Evolutionary conservation across 1,140 invertebrate genomes (phyloP), one percentile per base, ranked within the genome.

Genomic region (Callitettix versicolor): DNA sequence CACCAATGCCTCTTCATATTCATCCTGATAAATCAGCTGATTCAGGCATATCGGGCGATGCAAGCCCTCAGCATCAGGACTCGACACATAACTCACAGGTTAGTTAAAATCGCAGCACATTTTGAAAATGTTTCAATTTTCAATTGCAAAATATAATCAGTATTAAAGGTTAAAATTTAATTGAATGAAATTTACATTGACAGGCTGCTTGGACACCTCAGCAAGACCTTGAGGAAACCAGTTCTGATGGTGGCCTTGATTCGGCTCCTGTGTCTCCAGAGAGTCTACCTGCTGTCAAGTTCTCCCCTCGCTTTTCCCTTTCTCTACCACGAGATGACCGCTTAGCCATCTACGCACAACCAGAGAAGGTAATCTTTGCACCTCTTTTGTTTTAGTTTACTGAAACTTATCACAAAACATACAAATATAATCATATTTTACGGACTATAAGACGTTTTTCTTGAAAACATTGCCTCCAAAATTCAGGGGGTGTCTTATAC

Each of bases 31-130:
- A 84, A 64, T 85, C 83, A 1, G 85, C 82, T 0, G 86, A 90
- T 67, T 88, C 84, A 0, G 86, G 85, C 0, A 88, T 88, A 57
- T 87, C 85, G 1, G 85, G 82, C 1, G 85, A 87, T 66, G 76
- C 76, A 3, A 77, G 79, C 53, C 77, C 76, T 17, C 62, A 63
- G 34, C 61, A 61, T 47, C 57, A 59, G 20, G 59, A 63, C 47
- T 65, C 64, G 14, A 59, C 58, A 17, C 63, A 63, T 54, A 63
- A 64, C 49, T 64, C 63, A 46, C 63, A 30, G 26, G 26, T 30
- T 9, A 30, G 26, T 4, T 9, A 30, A 30, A 30, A 9, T 30
- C 9, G 26, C 26, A 30, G 3, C 26, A 30, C 26, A 30, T 30
- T 30, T 30, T 30, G 26, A n/a, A n/a, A n/a, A n/a, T 30, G 9